phyloP scores from a whole-genome alignment of 2,888 invertebrate species.

The Papilio gigon region DNA sequence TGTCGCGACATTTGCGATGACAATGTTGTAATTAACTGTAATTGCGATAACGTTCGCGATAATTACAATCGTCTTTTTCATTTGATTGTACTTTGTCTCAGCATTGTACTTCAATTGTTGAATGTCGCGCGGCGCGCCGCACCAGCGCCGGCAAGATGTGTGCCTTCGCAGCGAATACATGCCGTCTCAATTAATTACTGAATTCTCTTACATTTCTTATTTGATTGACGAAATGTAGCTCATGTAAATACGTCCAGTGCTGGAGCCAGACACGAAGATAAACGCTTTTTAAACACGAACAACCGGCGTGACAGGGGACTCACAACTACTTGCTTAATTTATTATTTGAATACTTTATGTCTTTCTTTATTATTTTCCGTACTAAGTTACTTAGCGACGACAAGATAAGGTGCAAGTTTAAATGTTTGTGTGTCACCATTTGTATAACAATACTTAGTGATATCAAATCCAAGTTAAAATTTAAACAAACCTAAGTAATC shows the following conservation, averaged over 20 bases:
- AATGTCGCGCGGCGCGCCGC: background rate
- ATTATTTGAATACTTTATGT: background rate
- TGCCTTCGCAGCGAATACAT: background rate
- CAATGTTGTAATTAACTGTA: constrained; percentile 46
- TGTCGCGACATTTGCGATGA: constrained; percentile 47
- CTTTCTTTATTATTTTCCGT: background rate
- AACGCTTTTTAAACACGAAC: too few species aligned
- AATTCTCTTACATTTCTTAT: background rate
- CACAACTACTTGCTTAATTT: background rate
- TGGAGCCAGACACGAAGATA: too few species aligned
- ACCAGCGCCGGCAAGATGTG: background rate
- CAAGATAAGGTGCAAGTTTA: background rate
- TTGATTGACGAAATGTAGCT: background rate
- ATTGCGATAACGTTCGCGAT: constrained; percentile 43
- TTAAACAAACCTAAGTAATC: constrained; percentile 22
- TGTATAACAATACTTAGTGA: background rate
- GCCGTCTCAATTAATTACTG: background rate
- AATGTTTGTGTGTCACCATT: background rate
- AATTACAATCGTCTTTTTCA: background rate
- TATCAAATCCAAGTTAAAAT: background rate
- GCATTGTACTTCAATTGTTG: constrained; percentile 6
- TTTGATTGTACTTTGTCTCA: constrained; percentile 9
- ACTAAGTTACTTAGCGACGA: background rate
- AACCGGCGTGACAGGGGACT: too few species aligned
- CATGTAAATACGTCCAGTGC: too few species aligned